phyloP scores from a whole-genome alignment of 2,888 invertebrate genomes.

The Cephalotes varians region DNA sequence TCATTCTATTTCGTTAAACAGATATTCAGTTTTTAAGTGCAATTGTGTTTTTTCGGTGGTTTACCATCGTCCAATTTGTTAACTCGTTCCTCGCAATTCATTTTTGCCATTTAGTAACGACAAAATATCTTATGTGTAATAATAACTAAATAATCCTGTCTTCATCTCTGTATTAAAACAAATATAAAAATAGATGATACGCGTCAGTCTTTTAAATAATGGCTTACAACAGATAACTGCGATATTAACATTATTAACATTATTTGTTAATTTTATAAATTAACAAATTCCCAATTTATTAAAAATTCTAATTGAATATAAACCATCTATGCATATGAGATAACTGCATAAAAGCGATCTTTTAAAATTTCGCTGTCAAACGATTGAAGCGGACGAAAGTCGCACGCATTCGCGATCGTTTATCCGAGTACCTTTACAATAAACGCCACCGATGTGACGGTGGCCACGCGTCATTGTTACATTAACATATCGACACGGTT shows the following conservation, averaged over 20 bases:
- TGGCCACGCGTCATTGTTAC: constrained; percentile 56
- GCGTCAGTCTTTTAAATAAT: background rate
- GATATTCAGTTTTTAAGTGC: constrained; percentile 46
- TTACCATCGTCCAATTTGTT: constrained; percentile 17
- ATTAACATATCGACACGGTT: constrained; percentile 63
- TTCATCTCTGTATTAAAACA: background rate
- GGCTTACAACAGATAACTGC: background rate
- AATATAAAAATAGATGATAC: background rate
- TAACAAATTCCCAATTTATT: background rate
- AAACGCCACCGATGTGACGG: constrained; percentile 27
- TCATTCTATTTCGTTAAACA: constrained; percentile 51
- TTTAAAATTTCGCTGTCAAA: background rate
- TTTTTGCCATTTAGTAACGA: constrained; percentile 14
- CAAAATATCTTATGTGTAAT: background rate
- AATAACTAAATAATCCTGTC: background rate
- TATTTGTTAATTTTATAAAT: background rate
- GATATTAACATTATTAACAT: no score
- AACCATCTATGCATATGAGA: no score
- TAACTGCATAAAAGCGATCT: no score
- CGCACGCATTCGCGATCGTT: background rate
- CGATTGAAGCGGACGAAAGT: background rate
- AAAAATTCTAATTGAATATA: background rate
- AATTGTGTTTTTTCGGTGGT: constrained; percentile 56
- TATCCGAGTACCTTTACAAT: background rate
- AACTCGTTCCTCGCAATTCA: background rate